These are phyloP conservation scores for Avahi laniger DNA, from an alignment of 2,797 vertebrate species.

Conservation along the genomic window DNA sequence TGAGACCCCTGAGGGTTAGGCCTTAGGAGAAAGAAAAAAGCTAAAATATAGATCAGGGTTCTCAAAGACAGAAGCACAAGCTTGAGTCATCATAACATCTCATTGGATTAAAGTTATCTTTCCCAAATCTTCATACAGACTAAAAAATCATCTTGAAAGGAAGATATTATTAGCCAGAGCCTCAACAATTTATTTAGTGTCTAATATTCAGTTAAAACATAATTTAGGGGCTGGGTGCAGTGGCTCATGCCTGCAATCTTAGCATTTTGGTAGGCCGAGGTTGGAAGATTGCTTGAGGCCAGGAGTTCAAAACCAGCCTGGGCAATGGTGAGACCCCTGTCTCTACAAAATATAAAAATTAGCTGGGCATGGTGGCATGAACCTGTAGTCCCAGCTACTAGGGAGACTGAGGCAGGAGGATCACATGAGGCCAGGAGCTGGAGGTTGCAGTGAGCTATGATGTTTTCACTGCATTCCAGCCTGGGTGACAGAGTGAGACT, in stretches of 20 bases:
- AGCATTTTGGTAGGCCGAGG: not conserved
- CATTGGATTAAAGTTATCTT: not conserved
- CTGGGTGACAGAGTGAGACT: too few relatives aligned
- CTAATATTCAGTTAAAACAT: not conserved
- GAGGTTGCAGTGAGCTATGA: too few relatives aligned
- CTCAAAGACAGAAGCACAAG: not conserved
- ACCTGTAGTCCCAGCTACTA: too few relatives aligned
- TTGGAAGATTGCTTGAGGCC: not conserved
- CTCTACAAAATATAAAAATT: too few relatives aligned
- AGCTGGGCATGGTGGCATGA: too few relatives aligned
- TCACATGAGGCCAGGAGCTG: too few relatives aligned
- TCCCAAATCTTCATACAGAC: not conserved
- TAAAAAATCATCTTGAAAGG: not conserved
- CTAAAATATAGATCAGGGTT: not conserved
- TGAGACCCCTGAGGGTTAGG: not conserved
- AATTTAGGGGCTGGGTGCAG: not conserved
- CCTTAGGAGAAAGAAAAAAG: not conserved
- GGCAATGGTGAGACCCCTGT: not conserved
- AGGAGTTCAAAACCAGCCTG: not conserved
- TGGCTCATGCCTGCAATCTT: not conserved
- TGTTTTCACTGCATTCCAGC: too few relatives aligned
- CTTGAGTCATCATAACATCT: not conserved
- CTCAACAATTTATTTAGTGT: not conserved
- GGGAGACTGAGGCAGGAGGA: too few relatives aligned
- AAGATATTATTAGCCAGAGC: not conserved